These are phyloP conservation scores for Euwallacea similis DNA, from an alignment of 1,140 invertebrate species.

Conservation along the genomic window DNA sequence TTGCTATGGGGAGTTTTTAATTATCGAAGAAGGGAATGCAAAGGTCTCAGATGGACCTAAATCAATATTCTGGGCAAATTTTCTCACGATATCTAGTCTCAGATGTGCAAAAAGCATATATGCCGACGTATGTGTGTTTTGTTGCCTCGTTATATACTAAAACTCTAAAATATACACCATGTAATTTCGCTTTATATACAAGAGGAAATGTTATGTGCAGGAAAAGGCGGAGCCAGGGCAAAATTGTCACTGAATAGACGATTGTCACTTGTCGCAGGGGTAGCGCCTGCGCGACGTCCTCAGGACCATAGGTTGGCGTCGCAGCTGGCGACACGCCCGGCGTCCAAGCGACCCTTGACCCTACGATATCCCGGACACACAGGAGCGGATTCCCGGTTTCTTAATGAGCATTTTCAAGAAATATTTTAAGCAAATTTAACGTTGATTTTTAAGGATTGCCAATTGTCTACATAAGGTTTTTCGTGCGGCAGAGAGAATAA, in stretches of 20 bases:
- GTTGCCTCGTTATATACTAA: too few relatives aligned
- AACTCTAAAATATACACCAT: background rate
- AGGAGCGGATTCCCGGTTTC: slow-evolving; percentile 33
- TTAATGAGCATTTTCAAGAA: slow-evolving; percentile 1
- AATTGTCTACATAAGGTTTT: too few relatives aligned
- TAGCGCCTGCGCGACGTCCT: slow-evolving; percentile 49
- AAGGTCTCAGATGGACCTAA: too few relatives aligned
- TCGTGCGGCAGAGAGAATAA: too few relatives aligned
- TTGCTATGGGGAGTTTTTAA: too few relatives aligned
- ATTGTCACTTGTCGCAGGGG: slow-evolving; percentile 52
- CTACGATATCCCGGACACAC: slow-evolving; percentile 48
- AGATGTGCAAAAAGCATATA: too few relatives aligned
- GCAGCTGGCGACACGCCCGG: slow-evolving; percentile 53
- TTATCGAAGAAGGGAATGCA: too few relatives aligned
- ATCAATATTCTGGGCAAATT: too few relatives aligned
- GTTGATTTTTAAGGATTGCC: background rate
- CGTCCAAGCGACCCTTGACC: slow-evolving; percentile 54
- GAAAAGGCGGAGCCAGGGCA: slow-evolving; percentile 45
- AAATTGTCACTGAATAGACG: slow-evolving; percentile 53
- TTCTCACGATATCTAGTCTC: too few relatives aligned
- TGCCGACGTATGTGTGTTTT: too few relatives aligned
- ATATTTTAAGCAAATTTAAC: background rate
- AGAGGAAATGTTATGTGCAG: slow-evolving; percentile 29
- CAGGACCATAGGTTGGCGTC: slow-evolving; percentile 52
- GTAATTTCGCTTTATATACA: slow-evolving; percentile 29